Percentiles rank a stretch among this genome's conserved stretches.
Conservation (phyloP, 2,797 vertebrate species). For the Sphenopsis melanotis region DNA sequence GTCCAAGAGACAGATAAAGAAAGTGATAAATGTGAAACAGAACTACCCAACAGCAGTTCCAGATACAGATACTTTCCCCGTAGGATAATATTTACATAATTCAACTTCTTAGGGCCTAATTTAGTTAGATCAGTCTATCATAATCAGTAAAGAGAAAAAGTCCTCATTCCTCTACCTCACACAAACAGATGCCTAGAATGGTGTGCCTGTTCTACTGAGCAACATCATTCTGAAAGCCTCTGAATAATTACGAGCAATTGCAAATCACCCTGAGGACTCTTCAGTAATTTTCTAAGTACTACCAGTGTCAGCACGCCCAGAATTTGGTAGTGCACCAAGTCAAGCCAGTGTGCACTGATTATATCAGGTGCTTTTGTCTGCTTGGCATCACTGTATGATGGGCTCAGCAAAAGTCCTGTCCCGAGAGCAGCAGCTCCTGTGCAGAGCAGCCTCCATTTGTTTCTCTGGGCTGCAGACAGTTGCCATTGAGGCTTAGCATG, state of each 20-base stretch:
- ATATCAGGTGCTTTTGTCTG: not conserved
- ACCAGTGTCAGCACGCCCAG: not conserved
- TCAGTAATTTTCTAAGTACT: not conserved
- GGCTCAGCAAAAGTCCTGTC: constrained; percentile 4
- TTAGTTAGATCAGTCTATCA: not conserved
- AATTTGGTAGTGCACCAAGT: not conserved
- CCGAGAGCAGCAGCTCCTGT: not conserved
- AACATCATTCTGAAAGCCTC: not conserved
- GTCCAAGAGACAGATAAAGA: not conserved
- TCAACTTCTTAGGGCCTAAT: not conserved
- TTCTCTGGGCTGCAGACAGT: constrained; percentile 8
- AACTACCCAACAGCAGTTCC: not conserved
- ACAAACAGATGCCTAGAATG: not conserved
- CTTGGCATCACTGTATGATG: not conserved
- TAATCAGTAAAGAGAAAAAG: not conserved
- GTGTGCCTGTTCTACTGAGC: not conserved
- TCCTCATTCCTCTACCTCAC: not conserved
- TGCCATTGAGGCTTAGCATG: not conserved
- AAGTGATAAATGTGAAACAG: not conserved
- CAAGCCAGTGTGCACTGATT: fast-evolving
- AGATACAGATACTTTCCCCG: not conserved
- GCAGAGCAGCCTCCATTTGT: not conserved
- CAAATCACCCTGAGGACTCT: not conserved
- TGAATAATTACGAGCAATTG: not conserved
- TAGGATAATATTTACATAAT: not conserved